phyloP scores from a whole-genome alignment of 1,140 invertebrate genomes.

The Ceratitis capitata region DNA sequence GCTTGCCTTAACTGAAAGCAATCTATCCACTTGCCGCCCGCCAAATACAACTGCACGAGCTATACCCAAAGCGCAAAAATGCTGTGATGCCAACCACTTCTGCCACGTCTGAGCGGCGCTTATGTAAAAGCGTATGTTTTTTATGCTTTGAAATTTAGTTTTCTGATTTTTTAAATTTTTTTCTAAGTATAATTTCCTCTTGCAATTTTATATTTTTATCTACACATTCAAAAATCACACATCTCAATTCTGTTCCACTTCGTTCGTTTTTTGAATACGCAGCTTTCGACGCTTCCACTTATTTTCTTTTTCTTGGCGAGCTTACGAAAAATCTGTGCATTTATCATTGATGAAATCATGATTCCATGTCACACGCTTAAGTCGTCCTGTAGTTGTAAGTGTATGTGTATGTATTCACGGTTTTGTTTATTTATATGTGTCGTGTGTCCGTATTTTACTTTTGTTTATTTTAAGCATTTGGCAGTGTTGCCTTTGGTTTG shows the following conservation, averaged over 20 bases:
- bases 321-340: no score
- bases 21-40: neutral
- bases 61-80: neutral
- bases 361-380: neutral
- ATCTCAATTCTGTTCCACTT: neutral
- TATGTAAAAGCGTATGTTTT: no score
- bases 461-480: neutral
- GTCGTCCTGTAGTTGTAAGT: neutral
- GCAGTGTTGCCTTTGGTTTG: neutral
- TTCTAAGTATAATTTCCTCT: neutral
- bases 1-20: no score
- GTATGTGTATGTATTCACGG: neutral
- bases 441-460: neutral
- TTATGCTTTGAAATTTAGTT: neutral
- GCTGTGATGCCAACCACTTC: neutral
- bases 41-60: no score
- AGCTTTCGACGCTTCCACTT: no score
- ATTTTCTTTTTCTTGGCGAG: no score
- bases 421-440: neutral
- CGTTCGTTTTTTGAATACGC: neutral
- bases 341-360: neutral
- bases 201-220: no score
- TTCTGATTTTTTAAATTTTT: neutral
- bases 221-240: no score
- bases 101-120: no score